Evolutionary conservation across 2,888 invertebrate genomes (phyloP).

Genomic region (Pristionchus mayeri): DNA sequence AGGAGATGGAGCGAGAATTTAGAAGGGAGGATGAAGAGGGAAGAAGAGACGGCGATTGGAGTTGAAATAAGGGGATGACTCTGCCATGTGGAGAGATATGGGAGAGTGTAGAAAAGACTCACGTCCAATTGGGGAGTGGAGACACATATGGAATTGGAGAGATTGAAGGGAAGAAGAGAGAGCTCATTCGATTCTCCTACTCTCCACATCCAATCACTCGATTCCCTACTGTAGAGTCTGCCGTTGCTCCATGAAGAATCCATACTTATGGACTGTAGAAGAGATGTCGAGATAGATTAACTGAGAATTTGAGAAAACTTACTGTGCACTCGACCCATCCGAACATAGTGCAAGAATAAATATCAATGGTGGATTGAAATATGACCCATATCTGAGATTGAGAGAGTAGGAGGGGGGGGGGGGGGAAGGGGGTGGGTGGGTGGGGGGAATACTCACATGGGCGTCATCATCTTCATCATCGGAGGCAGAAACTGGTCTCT

Average conservation of each 20-base stretch:
- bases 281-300: too few species aligned
- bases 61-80: background rate
- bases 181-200: background rate
- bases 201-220: conserved; percentile 32
- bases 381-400: conserved; percentile 63
- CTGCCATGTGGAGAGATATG: background rate
- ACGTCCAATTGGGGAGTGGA: background rate
- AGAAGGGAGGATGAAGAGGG: conserved; percentile 27
- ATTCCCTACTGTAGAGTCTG: background rate
- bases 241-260: background rate
- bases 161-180: conserved; percentile 14
- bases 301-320: too few species aligned
- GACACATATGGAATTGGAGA: background rate
- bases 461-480: conserved; percentile 47
- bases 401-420: background rate
- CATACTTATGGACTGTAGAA: conserved; percentile 4
- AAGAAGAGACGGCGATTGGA: conserved; percentile 4
- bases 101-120: background rate
- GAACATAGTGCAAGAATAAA: conserved; percentile 75
- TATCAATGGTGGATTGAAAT: conserved; percentile 71
- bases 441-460: background rate
- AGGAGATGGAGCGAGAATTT: conserved; percentile 32
- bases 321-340: conserved; percentile 76
- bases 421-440: background rate
- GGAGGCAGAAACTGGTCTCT: background rate